Evolutionary conservation across 2,113 vertebrate species (phyloP), one percentile per base, ranked within the genome.

Genomic region (Dendrocopos noguchii): DNA sequence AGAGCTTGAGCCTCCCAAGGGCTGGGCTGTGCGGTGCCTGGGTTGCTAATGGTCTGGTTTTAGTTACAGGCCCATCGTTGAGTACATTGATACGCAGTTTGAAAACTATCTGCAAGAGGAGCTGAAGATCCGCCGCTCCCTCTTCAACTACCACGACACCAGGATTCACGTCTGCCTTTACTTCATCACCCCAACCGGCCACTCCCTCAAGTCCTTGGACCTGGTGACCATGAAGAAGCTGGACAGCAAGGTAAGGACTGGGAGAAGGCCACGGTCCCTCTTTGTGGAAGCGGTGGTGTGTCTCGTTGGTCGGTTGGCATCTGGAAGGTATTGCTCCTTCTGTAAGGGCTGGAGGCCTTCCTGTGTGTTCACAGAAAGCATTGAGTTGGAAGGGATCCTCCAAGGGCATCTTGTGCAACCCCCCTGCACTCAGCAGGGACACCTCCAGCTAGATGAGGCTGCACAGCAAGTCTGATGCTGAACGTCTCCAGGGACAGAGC

Each of bases 61-160:
- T 98, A 99, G 99, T 98, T 99, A 99, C 98, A 99, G 99, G 97
- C 99, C 99, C 21, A 99, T 99, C 4, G 99, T 99, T 24, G 99
- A 99, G 96, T 99, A 99, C 98, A 99, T 99, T 94, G 99, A 99
- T 65, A 98, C 98, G 70, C 99, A 99, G 98, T 99, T 99, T 97
- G 99, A 99, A 97, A 99, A 98, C 91, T 99, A 99, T 95, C 98
- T 99, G 29, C 99, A 99, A 97, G 99, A 99, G 44, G 99, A 99
- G 95, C 97, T 99, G 97, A 99, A 99, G 92, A 99, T 99, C 95
- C 99, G 99, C n/a, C 98, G 99, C 6, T 99, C 99, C 0, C 98
- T 99, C n/a, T 99, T 99, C 59, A 98, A 99, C 97, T 99, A 99
- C 94, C 99, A 99, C 0, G 99, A 99, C 98, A 99, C 99, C 1